A percentile compares a stretch with the other conserved stretches of the same genome.
Conservation (phyloP, 2,888 invertebrate genomes). For the Drosophila paucipuncta region DNA sequence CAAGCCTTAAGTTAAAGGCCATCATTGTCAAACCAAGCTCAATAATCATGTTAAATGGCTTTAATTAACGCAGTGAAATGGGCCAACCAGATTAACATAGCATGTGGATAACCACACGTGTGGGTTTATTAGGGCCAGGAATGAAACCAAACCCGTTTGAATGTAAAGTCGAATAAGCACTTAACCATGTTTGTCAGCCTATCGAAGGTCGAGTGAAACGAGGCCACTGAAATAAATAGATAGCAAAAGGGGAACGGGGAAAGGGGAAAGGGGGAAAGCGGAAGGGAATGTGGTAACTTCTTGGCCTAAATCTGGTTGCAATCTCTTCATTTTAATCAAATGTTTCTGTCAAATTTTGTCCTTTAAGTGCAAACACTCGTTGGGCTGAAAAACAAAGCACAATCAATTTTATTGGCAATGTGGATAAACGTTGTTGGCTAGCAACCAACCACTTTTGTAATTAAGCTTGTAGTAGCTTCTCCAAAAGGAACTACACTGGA, state of each 20-base stretch:
- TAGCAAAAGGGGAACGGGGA: background rate
- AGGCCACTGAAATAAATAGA: conserved; percentile 2
- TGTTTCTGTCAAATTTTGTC: conserved; percentile 9
- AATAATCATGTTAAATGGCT: conserved; percentile 14
- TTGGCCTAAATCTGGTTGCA: conserved; percentile 28
- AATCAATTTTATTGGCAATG: conserved; percentile 33
- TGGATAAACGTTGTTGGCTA: conserved; percentile 20
- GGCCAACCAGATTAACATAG: conserved; percentile 1
- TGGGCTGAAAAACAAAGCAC: conserved; percentile 15
- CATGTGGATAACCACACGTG: conserved; percentile 20
- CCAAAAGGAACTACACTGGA: conserved; percentile 10
- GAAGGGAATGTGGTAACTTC: background rate
- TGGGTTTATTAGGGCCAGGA: conserved; percentile 23
- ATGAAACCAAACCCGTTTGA: conserved; percentile 29
- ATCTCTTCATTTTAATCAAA: conserved; percentile 48
- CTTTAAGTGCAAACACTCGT: conserved; percentile 52
- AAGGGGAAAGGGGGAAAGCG: background rate
- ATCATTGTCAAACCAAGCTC: conserved; percentile 3
- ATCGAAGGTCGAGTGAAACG: conserved; percentile 22
- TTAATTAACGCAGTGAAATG: conserved; percentile 37
- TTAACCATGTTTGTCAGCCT: conserved; percentile 26
- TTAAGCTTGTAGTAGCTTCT: conserved; percentile 19
- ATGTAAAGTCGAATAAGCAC: conserved; percentile 38
- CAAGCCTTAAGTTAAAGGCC: background rate
- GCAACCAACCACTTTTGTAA: conserved; percentile 35